Percentiles rank a stretch among this genome's conserved stretches.
Conservation (phyloP, 2,888 invertebrate species). For the Eupithecia subumbrata region DNA sequence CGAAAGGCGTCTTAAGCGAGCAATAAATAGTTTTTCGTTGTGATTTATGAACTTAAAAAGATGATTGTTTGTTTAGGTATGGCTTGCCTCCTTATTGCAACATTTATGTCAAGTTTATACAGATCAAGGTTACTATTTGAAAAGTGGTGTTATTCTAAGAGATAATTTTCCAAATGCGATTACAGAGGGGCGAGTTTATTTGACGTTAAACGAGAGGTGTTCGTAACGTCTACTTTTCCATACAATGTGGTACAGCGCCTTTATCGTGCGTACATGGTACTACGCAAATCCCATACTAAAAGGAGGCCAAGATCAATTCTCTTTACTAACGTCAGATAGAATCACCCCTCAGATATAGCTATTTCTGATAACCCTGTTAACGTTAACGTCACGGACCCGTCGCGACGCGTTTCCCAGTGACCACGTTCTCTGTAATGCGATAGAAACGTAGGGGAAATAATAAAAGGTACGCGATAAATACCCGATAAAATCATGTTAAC, state of each 20-base stretch:
- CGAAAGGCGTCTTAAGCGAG: slow-evolving; percentile 34
- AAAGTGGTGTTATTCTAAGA: not conserved
- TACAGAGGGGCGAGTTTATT: not conserved
- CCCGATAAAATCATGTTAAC: not conserved
- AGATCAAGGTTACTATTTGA: not conserved
- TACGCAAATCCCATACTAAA: too few relatives aligned
- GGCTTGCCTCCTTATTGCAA: not conserved
- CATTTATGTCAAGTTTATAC: not conserved
- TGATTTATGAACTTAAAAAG: not conserved
- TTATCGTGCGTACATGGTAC: too few relatives aligned
- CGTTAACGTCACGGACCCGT: too few relatives aligned
- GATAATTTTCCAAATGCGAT: not conserved
- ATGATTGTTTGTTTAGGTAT: not conserved
- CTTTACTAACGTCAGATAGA: too few relatives aligned
- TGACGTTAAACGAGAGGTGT: too few relatives aligned
- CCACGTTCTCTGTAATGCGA: too few relatives aligned
- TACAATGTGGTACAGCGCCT: too few relatives aligned
- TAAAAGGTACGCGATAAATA: too few relatives aligned
- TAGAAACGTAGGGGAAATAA: too few relatives aligned
- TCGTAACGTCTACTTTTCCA: too few relatives aligned
- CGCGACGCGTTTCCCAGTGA: too few relatives aligned
- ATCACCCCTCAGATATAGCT: not conserved
- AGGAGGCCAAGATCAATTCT: too few relatives aligned
- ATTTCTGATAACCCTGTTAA: not conserved
- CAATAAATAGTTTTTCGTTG: slow-evolving; percentile 20